phyloP scores from a whole-genome alignment of 2,113 vertebrate species.

The Laterallus jamaicensis region DNA sequence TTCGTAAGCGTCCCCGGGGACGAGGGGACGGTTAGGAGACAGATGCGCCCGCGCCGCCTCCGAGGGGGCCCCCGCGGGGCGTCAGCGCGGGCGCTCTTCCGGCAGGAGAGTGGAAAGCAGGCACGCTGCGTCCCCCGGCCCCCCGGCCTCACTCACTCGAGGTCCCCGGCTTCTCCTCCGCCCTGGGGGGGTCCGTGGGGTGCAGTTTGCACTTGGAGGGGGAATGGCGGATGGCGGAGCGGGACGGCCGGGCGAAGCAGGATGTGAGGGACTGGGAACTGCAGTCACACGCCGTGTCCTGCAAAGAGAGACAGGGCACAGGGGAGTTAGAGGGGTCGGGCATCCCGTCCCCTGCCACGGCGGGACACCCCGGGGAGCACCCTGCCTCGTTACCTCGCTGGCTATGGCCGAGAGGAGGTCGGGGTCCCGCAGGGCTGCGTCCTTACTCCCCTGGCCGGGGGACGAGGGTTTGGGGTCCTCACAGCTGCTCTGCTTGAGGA shows the following conservation, averaged over 20 bases:
- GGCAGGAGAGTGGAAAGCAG: slow-evolving; percentile 29
- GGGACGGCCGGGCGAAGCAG: slow-evolving; percentile 85
- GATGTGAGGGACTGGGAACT: slow-evolving; percentile 87
- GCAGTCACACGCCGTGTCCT: slow-evolving; percentile 94
- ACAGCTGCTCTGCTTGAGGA: slow-evolving; percentile 80
- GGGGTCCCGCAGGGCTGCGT: slow-evolving; percentile 67
- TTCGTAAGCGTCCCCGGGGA: slow-evolving; percentile 33
- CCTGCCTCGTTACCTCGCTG: slow-evolving; percentile 79
- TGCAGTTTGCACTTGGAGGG: slow-evolving; percentile 91
- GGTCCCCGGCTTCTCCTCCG: slow-evolving; percentile 78
- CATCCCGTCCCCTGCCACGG: not conserved
- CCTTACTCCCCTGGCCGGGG: slow-evolving; percentile 70
- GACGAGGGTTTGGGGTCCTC: slow-evolving; percentile 78
- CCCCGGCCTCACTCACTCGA: slow-evolving; percentile 74
- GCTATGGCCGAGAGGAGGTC: slow-evolving; percentile 64
- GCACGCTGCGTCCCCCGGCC: not conserved
- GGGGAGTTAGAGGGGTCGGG: not conserved
- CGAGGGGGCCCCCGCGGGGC: not conserved
- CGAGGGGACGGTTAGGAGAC: slow-evolving; percentile 54
- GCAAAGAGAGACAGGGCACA: slow-evolving; percentile 45
- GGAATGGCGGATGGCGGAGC: slow-evolving; percentile 82
- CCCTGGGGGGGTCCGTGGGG: slow-evolving; percentile 72
- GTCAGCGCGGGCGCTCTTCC: not conserved
- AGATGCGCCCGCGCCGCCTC: not conserved
- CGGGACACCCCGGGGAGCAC: not conserved